Percentiles rank a stretch among this genome's conserved stretches.
Conservation (phyloP, 30 jellyfish, hydroid and myxozoan species). For the Aurelia aurita complex sp. Pacific region DNA sequence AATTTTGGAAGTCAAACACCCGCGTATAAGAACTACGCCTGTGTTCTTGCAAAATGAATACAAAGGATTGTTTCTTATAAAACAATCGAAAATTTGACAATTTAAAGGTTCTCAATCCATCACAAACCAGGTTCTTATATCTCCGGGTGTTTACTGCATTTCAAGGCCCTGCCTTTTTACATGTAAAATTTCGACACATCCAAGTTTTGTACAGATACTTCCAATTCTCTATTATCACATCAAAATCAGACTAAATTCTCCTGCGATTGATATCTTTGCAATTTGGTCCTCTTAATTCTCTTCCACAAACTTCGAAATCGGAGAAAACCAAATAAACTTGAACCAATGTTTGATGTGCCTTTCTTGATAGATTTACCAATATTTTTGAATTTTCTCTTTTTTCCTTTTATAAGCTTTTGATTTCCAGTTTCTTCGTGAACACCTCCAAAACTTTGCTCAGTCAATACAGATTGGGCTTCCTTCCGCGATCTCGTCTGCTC, state of each 20-base stretch:
- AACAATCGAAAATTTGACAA: too few species aligned
- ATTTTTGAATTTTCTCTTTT: not conserved
- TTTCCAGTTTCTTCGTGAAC: not conserved
- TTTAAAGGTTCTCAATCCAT: too few species aligned
- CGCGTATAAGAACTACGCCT: too few species aligned
- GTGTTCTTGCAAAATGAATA: too few species aligned
- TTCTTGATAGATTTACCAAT: slow-evolving; percentile 9
- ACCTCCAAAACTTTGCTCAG: slow-evolving; percentile 7
- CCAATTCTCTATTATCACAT: not conserved
- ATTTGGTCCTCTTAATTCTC: slow-evolving; percentile 8
- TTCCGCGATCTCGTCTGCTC: slow-evolving; percentile 17
- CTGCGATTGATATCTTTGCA: not conserved
- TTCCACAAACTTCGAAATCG: slow-evolving; percentile 25
- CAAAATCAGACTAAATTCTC: not conserved
- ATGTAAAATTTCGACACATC: too few species aligned
- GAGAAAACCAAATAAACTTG: slow-evolving; percentile 22
- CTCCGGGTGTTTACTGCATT: too few species aligned
- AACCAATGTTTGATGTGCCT: slow-evolving; percentile 15
- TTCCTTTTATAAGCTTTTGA: not conserved
- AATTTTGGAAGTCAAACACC: too few species aligned
- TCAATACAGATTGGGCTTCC: slow-evolving; percentile 30
- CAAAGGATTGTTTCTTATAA: too few species aligned
- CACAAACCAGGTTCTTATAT: too few species aligned
- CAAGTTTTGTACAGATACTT: too few species aligned
- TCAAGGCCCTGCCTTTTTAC: too few species aligned